Evolutionary conservation across 1,140 invertebrate genomes (phyloP).

Genomic region (Cydia pomonella): DNA sequence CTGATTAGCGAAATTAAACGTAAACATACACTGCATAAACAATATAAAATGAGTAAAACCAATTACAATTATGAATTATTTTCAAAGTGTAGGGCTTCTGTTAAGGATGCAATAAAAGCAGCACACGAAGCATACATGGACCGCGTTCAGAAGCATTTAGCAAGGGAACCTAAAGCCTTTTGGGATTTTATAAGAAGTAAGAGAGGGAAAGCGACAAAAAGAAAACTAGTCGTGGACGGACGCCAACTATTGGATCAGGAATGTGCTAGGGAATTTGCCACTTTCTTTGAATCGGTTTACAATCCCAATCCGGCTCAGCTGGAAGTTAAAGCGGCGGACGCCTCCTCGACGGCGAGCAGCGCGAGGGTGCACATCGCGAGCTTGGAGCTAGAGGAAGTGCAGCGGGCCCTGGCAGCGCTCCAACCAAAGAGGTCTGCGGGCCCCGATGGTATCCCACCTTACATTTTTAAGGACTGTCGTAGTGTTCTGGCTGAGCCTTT

Average conservation of each 20-base stretch:
- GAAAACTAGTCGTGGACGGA: neutral
- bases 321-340: neutral
- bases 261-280: constrained; percentile 4
- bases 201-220: neutral
- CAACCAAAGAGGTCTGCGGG: no score
- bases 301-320: neutral
- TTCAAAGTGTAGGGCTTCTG: no score
- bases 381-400: neutral
- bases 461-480: no score
- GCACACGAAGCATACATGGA: no score
- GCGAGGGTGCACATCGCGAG: neutral
- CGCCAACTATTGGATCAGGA: neutral
- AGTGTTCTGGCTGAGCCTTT: no score
- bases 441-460: no score
- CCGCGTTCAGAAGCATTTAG: neutral
- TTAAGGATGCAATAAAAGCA: no score
- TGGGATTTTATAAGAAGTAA: constrained; percentile 11
- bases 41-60: no score
- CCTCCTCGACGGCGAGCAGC: neutral
- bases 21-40: no score
- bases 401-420: neutral
- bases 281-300: neutral
- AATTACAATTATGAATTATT: no score
- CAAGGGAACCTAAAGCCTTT: constrained; percentile 29
- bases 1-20: no score